These are phyloP conservation scores for Metopia argyrocephala DNA, from an alignment of 2,888 invertebrate genomes.

Conservation along the genomic window DNA sequence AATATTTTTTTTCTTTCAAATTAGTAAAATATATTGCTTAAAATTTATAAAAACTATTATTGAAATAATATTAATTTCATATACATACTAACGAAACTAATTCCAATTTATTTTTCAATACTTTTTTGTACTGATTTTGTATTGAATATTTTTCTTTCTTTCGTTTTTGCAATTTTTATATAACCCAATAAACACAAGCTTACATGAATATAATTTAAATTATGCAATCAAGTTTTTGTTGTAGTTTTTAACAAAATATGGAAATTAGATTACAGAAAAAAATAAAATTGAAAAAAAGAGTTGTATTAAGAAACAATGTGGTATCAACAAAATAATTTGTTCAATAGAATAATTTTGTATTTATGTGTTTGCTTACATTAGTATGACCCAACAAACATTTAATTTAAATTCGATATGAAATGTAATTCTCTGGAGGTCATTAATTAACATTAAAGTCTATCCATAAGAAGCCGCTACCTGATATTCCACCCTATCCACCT, in stretches of 20 bases:
- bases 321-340: background rate
- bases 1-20: background rate
- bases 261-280: conserved; percentile 51
- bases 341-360: conserved; percentile 31
- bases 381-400: conserved; percentile 9
- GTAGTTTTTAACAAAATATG: conserved; percentile 58
- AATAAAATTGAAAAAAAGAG: background rate
- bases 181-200: background rate
- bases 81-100: background rate
- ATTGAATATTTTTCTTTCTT: too few species aligned
- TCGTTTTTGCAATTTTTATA: too few species aligned
- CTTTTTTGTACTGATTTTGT: background rate
- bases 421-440: background rate
- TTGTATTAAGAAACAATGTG: background rate
- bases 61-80: background rate
- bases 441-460: too few species aligned
- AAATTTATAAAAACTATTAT: background rate
- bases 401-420: background rate
- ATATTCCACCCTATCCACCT: too few species aligned
- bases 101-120: background rate
- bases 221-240: background rate
- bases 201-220: background rate
- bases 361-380: conserved; percentile 2
- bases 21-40: too few species aligned
- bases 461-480: too few species aligned